Conservation (phyloP, 2,797 vertebrate genomes). For the Pseudochromis fuscus region DNA sequence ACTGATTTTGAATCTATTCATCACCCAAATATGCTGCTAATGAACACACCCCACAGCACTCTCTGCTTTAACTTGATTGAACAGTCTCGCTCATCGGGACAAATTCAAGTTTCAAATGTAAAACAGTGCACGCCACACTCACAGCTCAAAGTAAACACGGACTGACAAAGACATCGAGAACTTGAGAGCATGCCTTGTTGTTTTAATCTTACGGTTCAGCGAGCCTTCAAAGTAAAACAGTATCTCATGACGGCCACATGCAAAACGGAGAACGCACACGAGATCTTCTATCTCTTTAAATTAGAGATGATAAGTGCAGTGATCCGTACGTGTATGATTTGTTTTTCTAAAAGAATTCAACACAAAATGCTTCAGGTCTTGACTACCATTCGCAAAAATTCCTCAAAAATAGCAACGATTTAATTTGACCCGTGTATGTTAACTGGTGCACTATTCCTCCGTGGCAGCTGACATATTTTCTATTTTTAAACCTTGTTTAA, state of each 20-base stretch:
- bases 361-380: not conserved
- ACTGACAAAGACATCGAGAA: slow-evolving; percentile 12
- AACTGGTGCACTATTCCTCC: not conserved
- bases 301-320: not conserved
- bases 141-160: slow-evolving; percentile 19
- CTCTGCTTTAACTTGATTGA: not conserved
- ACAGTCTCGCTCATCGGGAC: not conserved
- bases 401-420: not conserved
- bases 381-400: not conserved
- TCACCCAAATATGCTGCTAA: not conserved
- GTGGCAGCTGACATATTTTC: not conserved
- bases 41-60: too few species aligned
- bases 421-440: not conserved
- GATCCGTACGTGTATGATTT: too few species aligned
- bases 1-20: not conserved
- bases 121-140: not conserved
- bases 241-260: slow-evolving; percentile 16
- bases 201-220: slow-evolving; percentile 29
- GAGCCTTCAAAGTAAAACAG: slow-evolving; percentile 30
- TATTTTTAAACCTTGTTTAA: not conserved
- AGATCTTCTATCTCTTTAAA: not conserved
- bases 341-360: not conserved
- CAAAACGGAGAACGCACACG: slow-evolving; percentile 4
- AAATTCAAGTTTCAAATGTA: not conserved
- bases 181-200: slow-evolving; percentile 8